phyloP scores from a whole-genome alignment of 2,113 vertebrate genomes.

The Nesoenas mayeri region DNA sequence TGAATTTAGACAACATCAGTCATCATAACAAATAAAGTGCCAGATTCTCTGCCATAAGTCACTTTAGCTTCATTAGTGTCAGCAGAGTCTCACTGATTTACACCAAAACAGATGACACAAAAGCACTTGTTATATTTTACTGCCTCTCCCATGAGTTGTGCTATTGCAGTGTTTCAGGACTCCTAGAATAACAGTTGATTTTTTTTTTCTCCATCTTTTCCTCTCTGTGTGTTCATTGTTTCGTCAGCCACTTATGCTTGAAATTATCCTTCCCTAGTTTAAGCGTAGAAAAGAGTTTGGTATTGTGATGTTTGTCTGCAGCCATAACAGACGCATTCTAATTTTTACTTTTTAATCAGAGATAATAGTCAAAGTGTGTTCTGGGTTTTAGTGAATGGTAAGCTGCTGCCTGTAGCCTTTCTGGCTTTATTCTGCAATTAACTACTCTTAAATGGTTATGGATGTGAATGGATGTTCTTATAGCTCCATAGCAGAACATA shows the following conservation, averaged over 20 bases:
- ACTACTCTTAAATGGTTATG: not conserved
- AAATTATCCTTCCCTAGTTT: not conserved
- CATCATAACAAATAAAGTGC: not conserved
- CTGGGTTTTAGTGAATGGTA: not conserved
- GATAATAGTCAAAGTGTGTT: not conserved
- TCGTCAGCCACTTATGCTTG: not conserved
- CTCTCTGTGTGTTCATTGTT: not conserved
- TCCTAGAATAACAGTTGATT: not conserved
- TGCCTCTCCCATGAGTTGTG: not conserved
- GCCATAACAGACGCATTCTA: conserved; percentile 13
- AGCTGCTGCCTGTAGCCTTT: not conserved
- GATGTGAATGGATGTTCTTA: not conserved
- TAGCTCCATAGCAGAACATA: not conserved
- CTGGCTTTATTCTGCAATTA: not conserved
- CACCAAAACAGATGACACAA: not conserved
- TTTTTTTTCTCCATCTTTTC: not conserved
- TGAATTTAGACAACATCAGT: not conserved
- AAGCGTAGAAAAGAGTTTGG: conserved; percentile 9
- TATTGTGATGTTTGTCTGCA: not conserved
- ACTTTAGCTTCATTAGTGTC: conserved; percentile 1
- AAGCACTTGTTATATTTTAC: conserved; percentile 25
- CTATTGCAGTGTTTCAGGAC: not conserved
- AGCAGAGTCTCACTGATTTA: not conserved
- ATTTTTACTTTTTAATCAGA: conserved; percentile 28
- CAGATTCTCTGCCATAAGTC: not conserved